A percentile compares a stretch with the other conserved stretches of the same genome.
Conservation (phyloP, 1,140 invertebrate genomes). For the Cheumatopsyche charites region DNA sequence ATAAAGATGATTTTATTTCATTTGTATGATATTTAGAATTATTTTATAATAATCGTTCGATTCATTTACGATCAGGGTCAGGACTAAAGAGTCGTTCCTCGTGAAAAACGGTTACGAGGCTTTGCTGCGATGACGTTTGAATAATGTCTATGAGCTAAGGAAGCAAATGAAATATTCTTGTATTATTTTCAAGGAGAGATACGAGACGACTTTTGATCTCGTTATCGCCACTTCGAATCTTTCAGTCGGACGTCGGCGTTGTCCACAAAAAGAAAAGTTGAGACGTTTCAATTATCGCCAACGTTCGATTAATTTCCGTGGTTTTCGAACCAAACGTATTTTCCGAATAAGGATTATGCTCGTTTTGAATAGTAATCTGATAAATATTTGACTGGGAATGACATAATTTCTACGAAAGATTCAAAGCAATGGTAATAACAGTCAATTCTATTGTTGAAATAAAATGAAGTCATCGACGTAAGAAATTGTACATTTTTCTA, state of each 20-base stretch:
- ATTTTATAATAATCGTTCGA: too few species aligned
- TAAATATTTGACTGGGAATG: too few species aligned
- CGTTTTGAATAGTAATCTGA: too few species aligned
- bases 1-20: too few species aligned
- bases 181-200: conserved; percentile 24
- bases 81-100: not conserved
- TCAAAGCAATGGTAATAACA: too few species aligned
- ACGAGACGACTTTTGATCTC: conserved; percentile 22
- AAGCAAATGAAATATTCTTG: conserved; percentile 28
- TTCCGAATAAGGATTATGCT: too few species aligned
- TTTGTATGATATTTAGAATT: too few species aligned
- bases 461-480: too few species aligned
- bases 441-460: too few species aligned
- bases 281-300: conserved; percentile 7
- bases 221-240: conserved; percentile 22
- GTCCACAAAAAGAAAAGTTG: not conserved
- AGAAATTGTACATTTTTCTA: too few species aligned
- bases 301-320: not conserved
- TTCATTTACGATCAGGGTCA: not conserved
- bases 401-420: too few species aligned
- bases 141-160: conserved; percentile 28
- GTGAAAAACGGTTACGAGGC: conserved; percentile 20
- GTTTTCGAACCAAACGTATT: not conserved
- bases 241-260: not conserved
- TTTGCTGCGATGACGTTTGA: conserved; percentile 35